Evolutionary conservation across 1,140 invertebrate species (phyloP).

Genomic region (Zaprionus ghesquierei): DNA sequence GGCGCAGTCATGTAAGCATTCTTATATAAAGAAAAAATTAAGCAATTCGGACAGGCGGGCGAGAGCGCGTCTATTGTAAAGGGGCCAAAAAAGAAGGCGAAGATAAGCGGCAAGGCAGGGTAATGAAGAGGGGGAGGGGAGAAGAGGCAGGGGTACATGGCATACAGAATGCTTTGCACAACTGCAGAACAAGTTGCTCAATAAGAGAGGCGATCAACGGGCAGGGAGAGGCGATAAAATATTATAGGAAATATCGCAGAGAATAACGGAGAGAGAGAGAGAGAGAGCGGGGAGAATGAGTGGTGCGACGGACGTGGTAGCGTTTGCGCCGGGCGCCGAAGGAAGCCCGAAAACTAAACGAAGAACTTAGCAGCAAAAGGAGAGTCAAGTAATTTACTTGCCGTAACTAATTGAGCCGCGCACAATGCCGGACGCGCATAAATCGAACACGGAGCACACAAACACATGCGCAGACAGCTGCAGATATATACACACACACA

Average conservation of each 20-base stretch:
- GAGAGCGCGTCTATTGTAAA: slow-evolving; percentile 36
- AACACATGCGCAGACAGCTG: slow-evolving; percentile 5
- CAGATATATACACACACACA: slow-evolving; percentile 26
- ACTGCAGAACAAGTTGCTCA: slow-evolving; percentile 29
- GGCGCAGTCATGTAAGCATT: slow-evolving; percentile 38
- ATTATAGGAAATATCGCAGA: slow-evolving; percentile 35
- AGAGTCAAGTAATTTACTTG: slow-evolving; percentile 65
- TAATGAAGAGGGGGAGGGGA: neutral
- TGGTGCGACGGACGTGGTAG: neutral
- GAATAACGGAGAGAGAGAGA: neutral
- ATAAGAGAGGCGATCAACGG: slow-evolving; percentile 2
- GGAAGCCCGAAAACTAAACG: slow-evolving; percentile 44
- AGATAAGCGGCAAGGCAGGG: neutral
- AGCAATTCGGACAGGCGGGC: slow-evolving; percentile 36
- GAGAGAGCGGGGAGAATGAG: slow-evolving; percentile 9
- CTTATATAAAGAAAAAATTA: slow-evolving; percentile 59
- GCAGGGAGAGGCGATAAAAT: slow-evolving; percentile 14
- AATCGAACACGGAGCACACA: slow-evolving; percentile 59
- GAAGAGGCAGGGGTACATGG: neutral
- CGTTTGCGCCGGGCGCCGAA: slow-evolving; percentile 20
- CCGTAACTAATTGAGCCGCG: slow-evolving; percentile 75
- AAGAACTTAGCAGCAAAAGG: slow-evolving; percentile 28
- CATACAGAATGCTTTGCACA: slow-evolving; percentile 10
- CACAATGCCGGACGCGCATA: slow-evolving; percentile 48
- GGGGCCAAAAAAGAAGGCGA: slow-evolving; percentile 10